Base-by-base conservation (phyloP, 2,888 invertebrate species). In the Nephrocerus scutellatus region DNA sequence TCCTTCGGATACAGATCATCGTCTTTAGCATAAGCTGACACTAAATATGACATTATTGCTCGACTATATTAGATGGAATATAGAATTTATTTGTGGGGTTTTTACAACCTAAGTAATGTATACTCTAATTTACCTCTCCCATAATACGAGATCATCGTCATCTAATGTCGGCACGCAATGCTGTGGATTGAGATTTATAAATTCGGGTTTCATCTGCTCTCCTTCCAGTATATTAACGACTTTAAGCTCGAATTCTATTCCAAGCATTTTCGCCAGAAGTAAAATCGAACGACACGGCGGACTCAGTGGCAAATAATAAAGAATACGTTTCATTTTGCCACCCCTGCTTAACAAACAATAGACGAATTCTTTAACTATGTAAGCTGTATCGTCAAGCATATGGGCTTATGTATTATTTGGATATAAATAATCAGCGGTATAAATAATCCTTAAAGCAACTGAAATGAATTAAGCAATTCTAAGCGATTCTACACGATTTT, bases 181-280 rank as follows among this genome's bases (percentile, higher is more conserved):
- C 47, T 75, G 74, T 3, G 73, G 72, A 56, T 74, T 74, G 43
- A 74, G 47, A 39, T 61, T 73, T 10, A 76, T 41, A 57, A 72
- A 82, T 30, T 79, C 77, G 0, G 79, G 74, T 23, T 71, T 74
- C 62, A 75, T 57, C 20, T 78, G 74, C 39, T 80, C 80, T 2
- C 74, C 74, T 30, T 68, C 69, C 41, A 72, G 26, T 4, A 78
- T 52, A 51, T 80, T 73, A 12, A 77, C 53, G 19, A 63, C 48
- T 60, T 78, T 79, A 36, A 77, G 56, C 55, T 79, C 78, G 26
- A 79, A 65, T 45, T 75, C 72, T 23, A 81, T 56, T 4, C 74
- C 77, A 20, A 81, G 57, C 51, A 75, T 72, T 56, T 72, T 74
- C 12, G 76, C 76, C 40, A 77, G 55, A 54, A 82, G 56, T 51